These are phyloP conservation scores for Philereme vetulata DNA, from an alignment of 2,888 invertebrate genomes.

Conservation along the genomic window DNA sequence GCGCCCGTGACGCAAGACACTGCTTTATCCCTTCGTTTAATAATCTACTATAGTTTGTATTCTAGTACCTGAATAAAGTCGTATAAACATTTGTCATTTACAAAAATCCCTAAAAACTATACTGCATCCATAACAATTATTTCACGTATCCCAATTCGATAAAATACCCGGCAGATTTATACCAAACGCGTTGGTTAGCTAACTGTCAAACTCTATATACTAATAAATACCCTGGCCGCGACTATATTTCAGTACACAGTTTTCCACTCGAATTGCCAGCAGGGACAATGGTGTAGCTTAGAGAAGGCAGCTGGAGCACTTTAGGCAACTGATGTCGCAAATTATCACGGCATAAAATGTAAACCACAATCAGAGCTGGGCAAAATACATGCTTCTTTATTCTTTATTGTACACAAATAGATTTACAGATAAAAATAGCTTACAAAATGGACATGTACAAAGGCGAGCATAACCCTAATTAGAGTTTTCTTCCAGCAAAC, in stretches of 20 bases:
- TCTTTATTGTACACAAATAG: too few species aligned
- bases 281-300: slow-evolving; percentile 38
- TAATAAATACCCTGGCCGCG: slow-evolving; percentile 26
- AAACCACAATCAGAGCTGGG: too few species aligned
- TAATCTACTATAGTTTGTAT: too few species aligned
- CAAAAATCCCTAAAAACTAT: not conserved
- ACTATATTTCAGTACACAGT: slow-evolving; percentile 42
- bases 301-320: not conserved
- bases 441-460: too few species aligned
- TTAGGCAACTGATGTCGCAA: not conserved
- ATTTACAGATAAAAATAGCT: too few species aligned
- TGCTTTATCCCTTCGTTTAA: too few species aligned
- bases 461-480: too few species aligned
- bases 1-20: too few species aligned
- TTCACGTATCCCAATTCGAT: slow-evolving; percentile 1
- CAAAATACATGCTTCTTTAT: too few species aligned
- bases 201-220: slow-evolving; percentile 30
- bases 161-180: slow-evolving; percentile 21
- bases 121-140: slow-evolving; percentile 14
- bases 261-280: slow-evolving; percentile 50
- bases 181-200: slow-evolving; percentile 30
- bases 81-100: not conserved
- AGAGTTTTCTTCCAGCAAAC: too few species aligned
- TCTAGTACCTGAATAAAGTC: too few species aligned
- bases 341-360: too few species aligned